Percentiles rank a stretch among this genome's conserved stretches.
These are phyloP conservation scores for Drosophila multiciliata DNA, from an alignment of 2,888 invertebrate species.

Conservation along the genomic window DNA sequence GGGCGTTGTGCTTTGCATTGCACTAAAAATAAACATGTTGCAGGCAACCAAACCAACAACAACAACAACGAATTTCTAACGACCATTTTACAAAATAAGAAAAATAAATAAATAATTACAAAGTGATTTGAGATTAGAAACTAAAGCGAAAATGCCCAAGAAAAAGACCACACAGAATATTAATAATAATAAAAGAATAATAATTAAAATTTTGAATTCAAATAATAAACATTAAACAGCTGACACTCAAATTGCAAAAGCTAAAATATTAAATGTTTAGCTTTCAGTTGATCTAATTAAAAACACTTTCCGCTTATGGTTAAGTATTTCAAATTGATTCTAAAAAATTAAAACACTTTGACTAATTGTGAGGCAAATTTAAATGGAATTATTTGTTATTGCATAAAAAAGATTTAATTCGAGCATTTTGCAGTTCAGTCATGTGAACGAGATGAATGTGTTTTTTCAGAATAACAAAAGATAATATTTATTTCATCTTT, in stretches of 20 bases:
- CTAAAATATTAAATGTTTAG: neutral
- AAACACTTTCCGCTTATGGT: neutral
- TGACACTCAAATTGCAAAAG: neutral
- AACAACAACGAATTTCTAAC: conserved; percentile 13
- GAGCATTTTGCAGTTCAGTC: neutral
- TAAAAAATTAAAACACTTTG: neutral
- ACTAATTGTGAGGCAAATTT: neutral
- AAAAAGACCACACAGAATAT: conserved; percentile 18
- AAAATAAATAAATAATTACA: conserved; percentile 53
- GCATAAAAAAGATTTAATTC: neutral
- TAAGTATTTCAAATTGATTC: neutral
- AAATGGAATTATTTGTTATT: neutral
- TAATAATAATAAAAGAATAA: too few species aligned
- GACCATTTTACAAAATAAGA: conserved; percentile 32
- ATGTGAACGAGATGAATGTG: neutral
- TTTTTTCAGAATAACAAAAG: neutral
- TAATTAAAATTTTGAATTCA: too few species aligned
- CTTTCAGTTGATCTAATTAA: neutral
- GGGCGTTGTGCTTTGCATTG: conserved; percentile 34
- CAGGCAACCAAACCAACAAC: conserved; percentile 19
- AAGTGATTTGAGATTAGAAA: conserved; percentile 56
- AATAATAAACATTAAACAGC: neutral
- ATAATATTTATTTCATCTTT: neutral
- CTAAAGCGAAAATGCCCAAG: conserved; percentile 23
- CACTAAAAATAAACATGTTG: conserved; percentile 72